These are phyloP conservation scores for Heterodera carotae DNA, from an alignment of 1,140 invertebrate genomes.

Conservation along the genomic window DNA sequence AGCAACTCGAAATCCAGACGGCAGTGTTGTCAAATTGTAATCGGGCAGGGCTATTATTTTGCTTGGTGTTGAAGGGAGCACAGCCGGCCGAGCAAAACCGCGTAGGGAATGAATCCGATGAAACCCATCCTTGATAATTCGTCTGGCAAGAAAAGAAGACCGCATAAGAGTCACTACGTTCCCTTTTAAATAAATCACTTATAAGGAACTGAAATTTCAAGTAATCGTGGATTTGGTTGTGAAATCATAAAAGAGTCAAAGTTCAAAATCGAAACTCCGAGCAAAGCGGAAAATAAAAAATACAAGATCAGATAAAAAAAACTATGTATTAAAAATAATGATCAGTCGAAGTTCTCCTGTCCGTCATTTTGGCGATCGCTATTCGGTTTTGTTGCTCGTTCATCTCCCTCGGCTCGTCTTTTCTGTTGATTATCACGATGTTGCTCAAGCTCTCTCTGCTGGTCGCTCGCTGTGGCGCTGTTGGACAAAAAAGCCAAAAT, in stretches of 20 bases:
- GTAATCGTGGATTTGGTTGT: too few species aligned
- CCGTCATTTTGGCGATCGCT: neutral
- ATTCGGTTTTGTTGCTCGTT: neutral
- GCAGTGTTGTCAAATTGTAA: conserved; percentile 81
- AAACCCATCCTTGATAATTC: neutral
- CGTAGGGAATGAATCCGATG: neutral
- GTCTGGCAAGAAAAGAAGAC: neutral
- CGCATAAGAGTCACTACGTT: neutral
- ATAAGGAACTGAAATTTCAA: neutral
- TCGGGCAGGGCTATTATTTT: conserved; percentile 69
- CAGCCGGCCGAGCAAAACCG: neutral
- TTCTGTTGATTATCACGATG: neutral
- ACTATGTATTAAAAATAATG: too few species aligned
- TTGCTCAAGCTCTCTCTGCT: conserved; percentile 16
- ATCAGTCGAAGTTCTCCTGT: conserved; percentile 11
- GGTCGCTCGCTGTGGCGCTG: conserved; percentile 35
- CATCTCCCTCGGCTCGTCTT: neutral
- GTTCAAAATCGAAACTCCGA: too few species aligned
- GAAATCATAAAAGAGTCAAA: too few species aligned
- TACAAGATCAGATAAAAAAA: too few species aligned
- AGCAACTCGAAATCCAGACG: conserved; percentile 87
- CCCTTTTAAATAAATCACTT: neutral
- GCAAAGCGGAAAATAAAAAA: too few species aligned
- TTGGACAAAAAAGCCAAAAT: conserved; percentile 62
- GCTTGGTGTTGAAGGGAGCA: neutral